Evolutionary conservation across 2,113 vertebrate genomes (phyloP), one percentile per base, ranked within the genome.

Genomic region (Australoheros scitulus): DNA sequence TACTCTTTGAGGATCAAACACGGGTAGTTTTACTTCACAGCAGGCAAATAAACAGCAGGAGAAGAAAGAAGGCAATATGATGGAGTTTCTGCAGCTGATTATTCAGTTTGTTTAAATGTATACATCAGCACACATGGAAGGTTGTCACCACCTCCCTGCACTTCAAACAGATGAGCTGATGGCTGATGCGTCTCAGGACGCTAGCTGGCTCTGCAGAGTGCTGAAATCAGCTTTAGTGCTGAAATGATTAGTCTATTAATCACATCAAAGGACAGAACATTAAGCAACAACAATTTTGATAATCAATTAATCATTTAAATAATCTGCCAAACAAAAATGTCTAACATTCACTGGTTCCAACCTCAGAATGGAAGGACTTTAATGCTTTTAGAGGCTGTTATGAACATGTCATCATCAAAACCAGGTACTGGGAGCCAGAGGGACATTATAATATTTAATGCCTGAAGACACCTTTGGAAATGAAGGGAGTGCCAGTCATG

Each of bases 1-100:
- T 64, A 29, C 63, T 6, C 86, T 87, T 88, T 84, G 86, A 88
- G 81, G 91, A 92, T 93, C 87, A 92, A 87, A 88, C 76, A 14
- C 3, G 1, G 32, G 50, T 20, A 76, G 83, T 50, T 85, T 84
- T 72, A 64, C 14, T 65, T 61, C 80, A 5, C 79, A 87, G 81
- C 72, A 56, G 87, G 85, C 65, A 34, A 43, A 79, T 87, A 82
- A 89, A 92, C 79, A 84, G 74, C 22, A 15, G n/a, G 26, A 58
- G 75, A 58, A 57, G 58, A 74, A 63, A 60, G 17, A 64, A 65
- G 74, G 57, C 15, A 29, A 32, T 76, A 14, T 61, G 77, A 81
- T 34, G 78, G 29, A 11, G 57, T 80, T 70, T 52, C 57, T 61
- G 70, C 56, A 57, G 83, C 85, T 76, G 84, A 81, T 84, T 70